Percentiles rank a stretch among this genome's conserved stretches.
Evolutionary conservation across 92 coral and sea anemone species (phyloP).

Genomic region (Porites evermanni): DNA sequence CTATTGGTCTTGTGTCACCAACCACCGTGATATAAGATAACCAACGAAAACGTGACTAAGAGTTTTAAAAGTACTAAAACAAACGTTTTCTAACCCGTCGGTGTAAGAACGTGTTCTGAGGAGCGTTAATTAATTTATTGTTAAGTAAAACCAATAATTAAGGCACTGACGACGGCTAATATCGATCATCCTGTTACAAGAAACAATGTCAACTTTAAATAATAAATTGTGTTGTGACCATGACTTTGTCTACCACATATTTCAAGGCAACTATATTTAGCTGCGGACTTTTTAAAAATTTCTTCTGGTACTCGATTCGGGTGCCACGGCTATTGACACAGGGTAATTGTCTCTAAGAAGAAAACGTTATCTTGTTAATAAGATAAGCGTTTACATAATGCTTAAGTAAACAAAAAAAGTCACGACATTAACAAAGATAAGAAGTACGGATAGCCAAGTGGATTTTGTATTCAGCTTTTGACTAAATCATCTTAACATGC

Average conservation of each 20-base stretch:
- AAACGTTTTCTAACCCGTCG: background rate
- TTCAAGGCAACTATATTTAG: background rate
- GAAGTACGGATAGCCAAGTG: background rate
- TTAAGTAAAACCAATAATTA: constrained; percentile 1
- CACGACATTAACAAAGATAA: constrained; percentile 8
- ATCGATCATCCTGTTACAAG: background rate
- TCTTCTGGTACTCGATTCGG: background rate
- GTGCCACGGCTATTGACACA: background rate
- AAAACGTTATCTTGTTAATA: constrained; percentile 22
- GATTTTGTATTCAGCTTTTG: background rate
- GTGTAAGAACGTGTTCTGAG: background rate
- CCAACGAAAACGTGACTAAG: too few species aligned
- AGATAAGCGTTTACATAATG: constrained; percentile 10
- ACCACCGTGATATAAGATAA: too few species aligned
- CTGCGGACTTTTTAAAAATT: background rate
- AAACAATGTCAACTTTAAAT: constrained; percentile 1
- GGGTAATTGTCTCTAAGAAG: constrained; percentile 1
- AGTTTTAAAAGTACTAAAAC: too few species aligned
- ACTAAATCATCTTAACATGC: background rate
- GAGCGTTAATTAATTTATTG: constrained; percentile 14
- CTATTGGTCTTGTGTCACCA: too few species aligned
- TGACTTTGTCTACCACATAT: background rate
- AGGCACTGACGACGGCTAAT: background rate
- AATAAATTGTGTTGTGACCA: constrained; percentile 2
- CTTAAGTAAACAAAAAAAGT: constrained; percentile 6